These are phyloP conservation scores for Pterostichus madidus DNA, from an alignment of 2,888 invertebrate genomes.

Conservation along the genomic window DNA sequence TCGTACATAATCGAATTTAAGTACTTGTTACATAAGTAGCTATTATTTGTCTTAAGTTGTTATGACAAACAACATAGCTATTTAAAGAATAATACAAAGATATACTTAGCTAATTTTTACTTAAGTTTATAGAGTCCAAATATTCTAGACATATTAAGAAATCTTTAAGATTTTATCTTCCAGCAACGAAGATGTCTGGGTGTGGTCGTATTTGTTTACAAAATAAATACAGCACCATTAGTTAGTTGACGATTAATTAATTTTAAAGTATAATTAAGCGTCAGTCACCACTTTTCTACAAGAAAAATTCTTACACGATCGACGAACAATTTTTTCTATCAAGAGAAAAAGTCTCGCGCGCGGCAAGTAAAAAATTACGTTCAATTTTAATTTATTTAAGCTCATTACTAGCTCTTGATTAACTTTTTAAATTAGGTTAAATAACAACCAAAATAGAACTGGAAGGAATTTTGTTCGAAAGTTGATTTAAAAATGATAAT, in stretches of 20 bases:
- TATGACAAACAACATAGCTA: too few species aligned
- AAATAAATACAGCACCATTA: constrained; percentile 28
- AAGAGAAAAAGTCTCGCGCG: not conserved
- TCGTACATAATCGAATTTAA: too few species aligned
- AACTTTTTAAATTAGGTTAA: constrained; percentile 9
- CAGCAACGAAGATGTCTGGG: not conserved
- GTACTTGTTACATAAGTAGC: too few species aligned
- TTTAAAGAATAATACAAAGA: too few species aligned
- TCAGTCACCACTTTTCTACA: not conserved
- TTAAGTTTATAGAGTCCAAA: too few species aligned
- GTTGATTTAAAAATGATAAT: too few species aligned
- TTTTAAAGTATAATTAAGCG: constrained; percentile 39
- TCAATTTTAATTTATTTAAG: constrained; percentile 25
- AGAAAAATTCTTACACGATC: not conserved
- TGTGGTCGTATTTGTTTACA: constrained; percentile 38
- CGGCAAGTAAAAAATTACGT: constrained; percentile 22
- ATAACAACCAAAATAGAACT: not conserved
- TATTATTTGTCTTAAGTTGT: too few species aligned
- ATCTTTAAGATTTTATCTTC: too few species aligned
- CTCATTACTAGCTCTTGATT: not conserved
- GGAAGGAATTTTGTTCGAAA: too few species aligned
- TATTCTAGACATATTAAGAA: too few species aligned
- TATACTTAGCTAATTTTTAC: too few species aligned
- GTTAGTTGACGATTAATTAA: constrained; percentile 47
- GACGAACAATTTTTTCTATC: not conserved